phyloP scores from a whole-genome alignment of 2,888 invertebrate species.

The Dioctria linearis region DNA sequence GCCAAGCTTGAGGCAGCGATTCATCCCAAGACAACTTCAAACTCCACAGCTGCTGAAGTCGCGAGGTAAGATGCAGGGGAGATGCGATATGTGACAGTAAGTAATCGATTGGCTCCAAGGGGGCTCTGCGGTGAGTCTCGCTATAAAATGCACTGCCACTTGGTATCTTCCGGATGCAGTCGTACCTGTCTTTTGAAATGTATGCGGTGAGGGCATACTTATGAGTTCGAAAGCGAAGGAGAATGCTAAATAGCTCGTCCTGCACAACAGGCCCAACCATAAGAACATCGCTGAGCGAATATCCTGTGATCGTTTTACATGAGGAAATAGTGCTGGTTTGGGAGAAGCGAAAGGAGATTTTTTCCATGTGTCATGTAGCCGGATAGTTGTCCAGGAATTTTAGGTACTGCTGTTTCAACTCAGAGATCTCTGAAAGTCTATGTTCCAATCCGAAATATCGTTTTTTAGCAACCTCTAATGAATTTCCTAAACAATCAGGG shows the following conservation, averaged over 20 bases:
- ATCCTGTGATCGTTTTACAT: neutral
- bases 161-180: conserved; percentile 49
- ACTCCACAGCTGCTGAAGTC: no score
- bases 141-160: no score
- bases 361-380: neutral
- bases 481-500: neutral
- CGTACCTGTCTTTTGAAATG: conserved; percentile 58
- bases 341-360: neutral
- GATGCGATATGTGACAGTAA: conserved; percentile 58
- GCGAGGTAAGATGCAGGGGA: conserved; percentile 58
- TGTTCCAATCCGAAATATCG: neutral
- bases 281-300: neutral
- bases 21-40: no score
- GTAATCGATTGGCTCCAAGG: conserved; percentile 53
- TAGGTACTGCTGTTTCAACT: neutral
- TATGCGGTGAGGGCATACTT: conserved; percentile 39
- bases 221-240: neutral
- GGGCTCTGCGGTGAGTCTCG: neutral
- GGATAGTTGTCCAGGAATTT: neutral
- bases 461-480: neutral
- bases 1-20: no score
- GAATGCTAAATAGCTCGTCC: neutral
- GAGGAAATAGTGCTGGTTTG: neutral
- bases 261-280: no score
- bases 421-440: neutral